phyloP scores from a whole-genome alignment of 2,113 vertebrate genomes.

The Sander lucioperca region DNA sequence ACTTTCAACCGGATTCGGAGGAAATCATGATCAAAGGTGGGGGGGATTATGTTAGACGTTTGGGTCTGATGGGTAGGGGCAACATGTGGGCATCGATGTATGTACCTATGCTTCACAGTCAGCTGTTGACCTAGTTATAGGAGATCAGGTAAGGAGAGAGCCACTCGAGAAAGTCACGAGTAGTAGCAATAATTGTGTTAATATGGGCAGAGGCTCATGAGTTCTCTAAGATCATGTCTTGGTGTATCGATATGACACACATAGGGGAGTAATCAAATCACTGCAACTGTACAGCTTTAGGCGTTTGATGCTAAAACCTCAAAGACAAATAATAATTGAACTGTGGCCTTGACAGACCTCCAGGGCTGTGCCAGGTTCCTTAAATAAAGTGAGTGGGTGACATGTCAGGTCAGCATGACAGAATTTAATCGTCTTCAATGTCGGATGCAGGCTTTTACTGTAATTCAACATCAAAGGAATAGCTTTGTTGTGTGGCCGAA shows the following conservation, averaged over 20 bases:
- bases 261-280: constrained; percentile 32
- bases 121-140: constrained; percentile 54
- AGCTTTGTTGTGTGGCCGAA: constrained; percentile 60
- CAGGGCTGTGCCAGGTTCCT: constrained; percentile 37
- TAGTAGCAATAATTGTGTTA: constrained; percentile 4
- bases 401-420: constrained; percentile 86
- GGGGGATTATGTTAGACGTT: constrained; percentile 65
- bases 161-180: background rate
- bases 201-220: background rate
- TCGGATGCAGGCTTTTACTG: constrained; percentile 88
- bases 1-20: constrained; percentile 69
- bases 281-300: constrained; percentile 18
- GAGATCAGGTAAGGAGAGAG: constrained; percentile 35
- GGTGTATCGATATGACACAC: background rate
- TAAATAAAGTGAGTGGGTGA: constrained; percentile 67
- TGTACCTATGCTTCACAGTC: constrained; percentile 38
- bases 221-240: background rate
- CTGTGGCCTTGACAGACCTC: constrained; percentile 41
- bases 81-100: constrained; percentile 28
- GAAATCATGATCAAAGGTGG: constrained; percentile 76
- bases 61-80: constrained; percentile 40
- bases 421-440: constrained; percentile 92
- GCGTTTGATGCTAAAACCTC: constrained; percentile 22
- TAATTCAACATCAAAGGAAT: constrained; percentile 87
- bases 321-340: constrained; percentile 29